Base-by-base conservation (phyloP, 2,113 vertebrate species). In the Semicossyphus pulcher region DNA sequence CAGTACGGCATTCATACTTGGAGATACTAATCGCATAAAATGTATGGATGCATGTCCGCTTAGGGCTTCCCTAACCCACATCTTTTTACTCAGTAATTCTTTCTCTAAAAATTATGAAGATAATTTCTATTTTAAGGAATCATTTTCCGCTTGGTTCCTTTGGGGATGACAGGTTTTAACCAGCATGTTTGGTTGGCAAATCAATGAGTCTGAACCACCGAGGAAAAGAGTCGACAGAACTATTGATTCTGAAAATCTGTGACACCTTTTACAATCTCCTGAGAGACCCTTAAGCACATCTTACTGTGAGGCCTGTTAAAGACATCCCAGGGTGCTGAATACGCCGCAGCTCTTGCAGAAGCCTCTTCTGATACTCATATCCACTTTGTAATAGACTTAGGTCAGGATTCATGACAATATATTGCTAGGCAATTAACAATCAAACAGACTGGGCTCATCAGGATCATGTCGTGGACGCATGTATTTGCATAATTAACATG, bases 241-340 rank as follows among this genome's bases (percentile, higher is more conserved):
- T 77, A 89, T 83, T 56, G 80, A 87, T 80, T 68, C 21, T 45
- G 42, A 78, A 78, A 60, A 60, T 68, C 60, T 72, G 76, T 78
- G 62, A 58, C 61, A 58, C 42, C 71, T 78, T 64, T 78, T 41
- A 78, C 20, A 52, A 41, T 76, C 77, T 83, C 59, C 15, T 5
- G 56, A 53, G 81, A 52, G 44, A 53, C 59, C 68, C 48, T 80
- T 47, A 54, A 78, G 73, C 26, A 63, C 49, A 53, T 71, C 70
- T 51, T 11, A 44, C n/a, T 15, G 29, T 42, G 42, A 42, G 34
- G 44, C 41, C 26, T 34, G 42, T 72, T 45, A 53, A 60, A 72
- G 53, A 32, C 34, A 28, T 78, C 47, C 31, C 1, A 20, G 29
- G 12, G 63, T 28, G 21, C 51, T 42, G 36, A 73, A 47, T 10